Conservation (phyloP, 2,113 vertebrate genomes). For the Merops nubicus region DNA sequence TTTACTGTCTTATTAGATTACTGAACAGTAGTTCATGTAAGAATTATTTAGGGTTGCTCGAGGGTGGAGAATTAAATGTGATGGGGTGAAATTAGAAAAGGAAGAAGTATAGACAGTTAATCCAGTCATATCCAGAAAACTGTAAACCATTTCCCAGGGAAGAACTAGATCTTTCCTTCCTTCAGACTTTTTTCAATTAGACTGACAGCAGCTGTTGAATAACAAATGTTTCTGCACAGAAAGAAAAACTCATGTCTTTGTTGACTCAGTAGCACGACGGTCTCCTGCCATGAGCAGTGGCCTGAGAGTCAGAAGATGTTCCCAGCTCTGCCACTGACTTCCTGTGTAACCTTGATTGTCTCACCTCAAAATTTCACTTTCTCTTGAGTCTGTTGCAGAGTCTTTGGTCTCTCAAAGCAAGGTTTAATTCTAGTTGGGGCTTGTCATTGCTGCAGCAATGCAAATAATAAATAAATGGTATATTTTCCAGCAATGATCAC, state of each 20-base stretch:
- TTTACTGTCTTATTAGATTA: slow-evolving; percentile 48
- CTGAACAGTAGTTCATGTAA: not conserved
- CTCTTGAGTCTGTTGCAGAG: not conserved
- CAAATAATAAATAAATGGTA: not conserved
- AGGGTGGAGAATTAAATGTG: slow-evolving; percentile 24
- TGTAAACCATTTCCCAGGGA: not conserved
- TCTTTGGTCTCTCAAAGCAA: not conserved
- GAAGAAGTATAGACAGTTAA: not conserved
- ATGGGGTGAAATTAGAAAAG: slow-evolving; percentile 20
- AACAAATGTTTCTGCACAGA: not conserved
- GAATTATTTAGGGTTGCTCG: slow-evolving; percentile 25
- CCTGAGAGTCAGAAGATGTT: not conserved
- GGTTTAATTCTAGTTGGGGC: not conserved
- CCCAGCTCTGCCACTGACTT: not conserved
- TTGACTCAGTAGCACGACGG: not conserved
- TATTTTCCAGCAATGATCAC: not conserved
- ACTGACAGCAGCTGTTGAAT: not conserved
- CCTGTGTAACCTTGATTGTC: not conserved
- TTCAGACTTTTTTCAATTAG: not conserved
- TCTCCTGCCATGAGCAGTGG: not conserved
- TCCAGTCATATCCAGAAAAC: not conserved
- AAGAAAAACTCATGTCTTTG: not conserved
- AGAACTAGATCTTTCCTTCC: not conserved
- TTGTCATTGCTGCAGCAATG: not conserved
- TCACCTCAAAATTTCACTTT: not conserved